Percentiles rank a stretch among this genome's conserved stretches.
Conservation (phyloP, 1,140 invertebrate genomes). For the Patella vulgata region DNA sequence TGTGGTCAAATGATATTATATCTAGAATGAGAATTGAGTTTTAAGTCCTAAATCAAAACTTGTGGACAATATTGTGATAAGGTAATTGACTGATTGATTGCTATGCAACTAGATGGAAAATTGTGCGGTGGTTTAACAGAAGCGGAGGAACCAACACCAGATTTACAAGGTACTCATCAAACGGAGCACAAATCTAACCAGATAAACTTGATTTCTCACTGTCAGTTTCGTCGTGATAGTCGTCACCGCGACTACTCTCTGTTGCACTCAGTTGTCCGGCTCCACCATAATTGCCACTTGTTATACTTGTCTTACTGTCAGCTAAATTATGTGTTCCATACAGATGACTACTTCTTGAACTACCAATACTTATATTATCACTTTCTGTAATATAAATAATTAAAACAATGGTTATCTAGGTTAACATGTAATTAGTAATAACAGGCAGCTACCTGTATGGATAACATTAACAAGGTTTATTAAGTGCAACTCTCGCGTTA, state of each 20-base stretch:
- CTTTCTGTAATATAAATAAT: conserved; percentile 48
- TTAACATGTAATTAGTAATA: neutral
- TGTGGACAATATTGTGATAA: too few relatives aligned
- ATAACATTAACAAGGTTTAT: too few relatives aligned
- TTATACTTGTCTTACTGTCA: conserved; percentile 47
- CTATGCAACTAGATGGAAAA: too few relatives aligned
- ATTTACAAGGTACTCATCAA: too few relatives aligned
- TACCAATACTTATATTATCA: conserved; percentile 61
- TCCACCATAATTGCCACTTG: conserved; percentile 40
- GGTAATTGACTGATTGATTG: too few relatives aligned
- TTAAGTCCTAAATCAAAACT: too few relatives aligned
- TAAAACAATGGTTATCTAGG: neutral
- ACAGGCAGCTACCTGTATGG: neutral
- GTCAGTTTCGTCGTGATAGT: conserved; percentile 57
- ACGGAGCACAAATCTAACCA: too few relatives aligned
- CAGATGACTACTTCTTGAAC: conserved; percentile 30
- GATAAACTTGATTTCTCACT: conserved; percentile 45
- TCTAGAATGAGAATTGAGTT: too few relatives aligned
- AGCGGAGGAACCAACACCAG: too few relatives aligned
- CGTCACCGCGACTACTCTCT: conserved; percentile 60
- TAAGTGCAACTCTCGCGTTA: too few relatives aligned
- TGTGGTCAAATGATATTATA: too few relatives aligned
- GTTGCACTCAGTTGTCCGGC: conserved; percentile 55
- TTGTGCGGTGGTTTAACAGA: too few relatives aligned
- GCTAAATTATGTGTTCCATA: conserved; percentile 25